A percentile compares a stretch with the other conserved stretches of the same genome.
phyloP scores from a whole-genome alignment of 2,797 vertebrate genomes.

The Etheostoma nigrum region DNA sequence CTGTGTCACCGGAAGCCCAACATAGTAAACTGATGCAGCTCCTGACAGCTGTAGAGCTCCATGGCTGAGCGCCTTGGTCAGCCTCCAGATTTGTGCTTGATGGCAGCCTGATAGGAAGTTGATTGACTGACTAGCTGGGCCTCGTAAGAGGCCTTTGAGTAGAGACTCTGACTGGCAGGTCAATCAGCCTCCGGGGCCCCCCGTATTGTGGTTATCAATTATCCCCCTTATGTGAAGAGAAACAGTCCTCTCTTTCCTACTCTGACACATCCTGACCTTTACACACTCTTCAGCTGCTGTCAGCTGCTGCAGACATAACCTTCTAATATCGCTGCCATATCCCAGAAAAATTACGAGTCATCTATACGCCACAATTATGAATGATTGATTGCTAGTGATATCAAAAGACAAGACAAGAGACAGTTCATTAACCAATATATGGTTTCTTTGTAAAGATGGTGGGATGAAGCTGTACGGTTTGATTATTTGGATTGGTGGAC shows the following conservation, averaged over 20 bases:
- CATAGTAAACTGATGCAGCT: constrained; percentile 28
- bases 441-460: constrained; percentile 35
- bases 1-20: neutral
- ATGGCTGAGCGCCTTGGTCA: constrained; percentile 64
- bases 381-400: constrained; percentile 22
- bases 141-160: constrained; percentile 68
- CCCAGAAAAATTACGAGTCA: constrained; percentile 45
- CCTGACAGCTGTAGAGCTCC: constrained; percentile 68
- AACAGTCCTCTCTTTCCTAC: constrained; percentile 44
- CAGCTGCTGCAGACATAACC: constrained; percentile 40
- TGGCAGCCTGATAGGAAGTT: constrained; percentile 81
- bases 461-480: constrained; percentile 31
- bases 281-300: constrained; percentile 38
- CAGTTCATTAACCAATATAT: neutral
- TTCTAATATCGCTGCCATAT: constrained; percentile 18
- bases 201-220: constrained; percentile 78
- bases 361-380: constrained; percentile 32
- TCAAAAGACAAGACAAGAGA: constrained; percentile 16
- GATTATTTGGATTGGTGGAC: constrained; percentile 4
- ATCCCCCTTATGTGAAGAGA: constrained; percentile 70
- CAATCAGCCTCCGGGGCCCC: constrained; percentile 76
- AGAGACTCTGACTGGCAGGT: constrained; percentile 81
- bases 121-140: constrained; percentile 82
- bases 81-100: constrained; percentile 76
- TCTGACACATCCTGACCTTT: constrained; percentile 72